These are phyloP conservation scores for Bombyx huttoni DNA, from an alignment of 2,888 invertebrate species.

Conservation along the genomic window DNA sequence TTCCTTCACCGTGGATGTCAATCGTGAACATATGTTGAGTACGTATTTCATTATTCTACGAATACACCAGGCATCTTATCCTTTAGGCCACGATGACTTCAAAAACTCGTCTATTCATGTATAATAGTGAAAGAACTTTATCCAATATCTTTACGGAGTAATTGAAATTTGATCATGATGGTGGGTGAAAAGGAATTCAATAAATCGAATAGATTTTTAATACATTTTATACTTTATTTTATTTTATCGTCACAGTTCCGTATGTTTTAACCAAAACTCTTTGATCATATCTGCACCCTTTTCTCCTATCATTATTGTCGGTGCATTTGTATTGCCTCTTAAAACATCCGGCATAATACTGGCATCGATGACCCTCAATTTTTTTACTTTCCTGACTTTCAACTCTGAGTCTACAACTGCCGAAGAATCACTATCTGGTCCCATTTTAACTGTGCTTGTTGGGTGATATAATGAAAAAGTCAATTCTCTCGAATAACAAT, in stretches of 20 bases:
- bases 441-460: conserved; percentile 76
- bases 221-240: neutral
- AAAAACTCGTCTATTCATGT: too few relatives aligned
- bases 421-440: conserved; percentile 43
- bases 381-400: conserved; percentile 61
- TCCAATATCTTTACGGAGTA: neutral
- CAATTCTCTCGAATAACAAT: conserved; percentile 32
- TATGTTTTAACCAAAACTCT: conserved; percentile 53
- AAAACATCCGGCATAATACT: conserved; percentile 77
- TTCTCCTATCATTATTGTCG: conserved; percentile 76
- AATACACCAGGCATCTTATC: too few relatives aligned
- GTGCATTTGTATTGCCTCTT: conserved; percentile 75
- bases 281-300: conserved; percentile 77
- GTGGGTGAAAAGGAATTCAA: too few relatives aligned
- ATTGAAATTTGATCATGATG: neutral
- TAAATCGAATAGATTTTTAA: too few relatives aligned
- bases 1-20: too few relatives aligned
- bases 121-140: too few relatives aligned
- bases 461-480: conserved; percentile 78
- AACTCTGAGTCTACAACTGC: conserved; percentile 73
- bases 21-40: too few relatives aligned
- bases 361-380: conserved; percentile 75
- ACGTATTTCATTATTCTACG: too few relatives aligned
- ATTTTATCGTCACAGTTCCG: conserved; percentile 6
- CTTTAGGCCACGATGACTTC: too few relatives aligned